A percentile compares a stretch with the other conserved stretches of the same genome.
phyloP scores from a whole-genome alignment of 2,113 vertebrate genomes.

The Ammodytes marinus region DNA sequence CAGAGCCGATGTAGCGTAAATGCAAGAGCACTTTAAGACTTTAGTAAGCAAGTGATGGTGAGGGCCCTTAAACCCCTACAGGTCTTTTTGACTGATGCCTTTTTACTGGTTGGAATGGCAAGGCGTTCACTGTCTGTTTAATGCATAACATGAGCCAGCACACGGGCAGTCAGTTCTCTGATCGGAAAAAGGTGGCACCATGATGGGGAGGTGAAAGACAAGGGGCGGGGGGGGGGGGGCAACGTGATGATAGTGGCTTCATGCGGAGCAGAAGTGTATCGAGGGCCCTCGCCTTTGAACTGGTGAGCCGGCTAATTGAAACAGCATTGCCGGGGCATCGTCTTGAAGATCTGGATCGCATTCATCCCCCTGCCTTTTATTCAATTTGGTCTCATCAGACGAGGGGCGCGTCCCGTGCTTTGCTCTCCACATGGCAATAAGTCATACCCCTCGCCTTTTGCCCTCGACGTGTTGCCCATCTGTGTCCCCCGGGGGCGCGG shows the following conservation, averaged over 20 bases:
- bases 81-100: conserved; percentile 71
- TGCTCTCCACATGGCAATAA: conserved; percentile 80
- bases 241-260: conserved; percentile 79
- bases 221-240: conserved; percentile 37
- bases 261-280: conserved; percentile 72
- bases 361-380: conserved; percentile 80
- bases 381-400: conserved; percentile 79
- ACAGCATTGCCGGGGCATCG: conserved; percentile 80
- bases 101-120: conserved; percentile 47
- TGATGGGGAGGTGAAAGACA: conserved; percentile 72
- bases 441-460: conserved; percentile 84
- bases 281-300: conserved; percentile 83
- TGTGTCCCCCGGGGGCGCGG: conserved; percentile 74
- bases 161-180: conserved; percentile 37
- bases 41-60: conserved; percentile 32
- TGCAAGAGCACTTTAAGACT: conserved; percentile 17
- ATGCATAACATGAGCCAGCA: conserved; percentile 76
- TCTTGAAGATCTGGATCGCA: conserved; percentile 81
- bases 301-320: conserved; percentile 82
- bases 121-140: conserved; percentile 73
- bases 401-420: conserved; percentile 47
- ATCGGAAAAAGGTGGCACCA: conserved; percentile 71
- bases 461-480: conserved; percentile 86
- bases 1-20: conserved; percentile 10
- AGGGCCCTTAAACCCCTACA: conserved; percentile 62